phyloP scores from a whole-genome alignment of 2,113 vertebrate species.

The Tachysurus fulvidraco region DNA sequence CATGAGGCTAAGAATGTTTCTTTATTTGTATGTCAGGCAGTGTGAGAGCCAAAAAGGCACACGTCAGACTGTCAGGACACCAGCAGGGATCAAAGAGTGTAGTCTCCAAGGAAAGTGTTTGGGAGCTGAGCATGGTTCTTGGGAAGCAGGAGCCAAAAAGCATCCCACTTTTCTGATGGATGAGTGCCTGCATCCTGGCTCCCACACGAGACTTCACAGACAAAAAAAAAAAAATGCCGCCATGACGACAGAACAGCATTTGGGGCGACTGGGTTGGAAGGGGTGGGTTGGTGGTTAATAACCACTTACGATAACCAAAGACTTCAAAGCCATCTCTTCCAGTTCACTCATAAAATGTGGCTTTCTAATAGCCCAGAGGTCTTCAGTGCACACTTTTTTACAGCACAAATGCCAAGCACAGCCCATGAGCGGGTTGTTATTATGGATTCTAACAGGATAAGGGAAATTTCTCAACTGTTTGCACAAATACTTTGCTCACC shows the following conservation, averaged over 20 bases:
- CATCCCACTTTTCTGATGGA: slow-evolving; percentile 46
- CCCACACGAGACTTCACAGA: slow-evolving; percentile 49
- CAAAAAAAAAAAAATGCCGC: slow-evolving; percentile 34
- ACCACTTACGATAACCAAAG: slow-evolving; percentile 42
- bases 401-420: slow-evolving; percentile 14
- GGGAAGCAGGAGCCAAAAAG: slow-evolving; percentile 38
- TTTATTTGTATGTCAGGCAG: slow-evolving; percentile 37
- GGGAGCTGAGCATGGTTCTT: slow-evolving; percentile 14
- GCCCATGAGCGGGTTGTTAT: slow-evolving; percentile 52
- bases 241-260: slow-evolving; percentile 34
- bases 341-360: slow-evolving; percentile 48
- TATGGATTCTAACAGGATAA: slow-evolving; percentile 61
- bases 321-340: slow-evolving; percentile 40
- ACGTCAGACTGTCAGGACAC: slow-evolving; percentile 63
- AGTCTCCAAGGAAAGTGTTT: slow-evolving; percentile 20
- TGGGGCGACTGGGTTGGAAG: slow-evolving; percentile 30
- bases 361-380: slow-evolving; percentile 30
- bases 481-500: slow-evolving; percentile 58
- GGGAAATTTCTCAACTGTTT: slow-evolving; percentile 61
- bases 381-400: slow-evolving; percentile 39
- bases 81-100: slow-evolving; percentile 65
- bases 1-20: slow-evolving; percentile 22
- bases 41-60: slow-evolving; percentile 28
- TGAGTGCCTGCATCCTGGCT: slow-evolving; percentile 44
- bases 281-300: slow-evolving; percentile 42